Percentiles rank a stretch among this genome's conserved stretches.
phyloP scores from a whole-genome alignment of 1,140 invertebrate genomes.

The Drosophila bipectinata region DNA sequence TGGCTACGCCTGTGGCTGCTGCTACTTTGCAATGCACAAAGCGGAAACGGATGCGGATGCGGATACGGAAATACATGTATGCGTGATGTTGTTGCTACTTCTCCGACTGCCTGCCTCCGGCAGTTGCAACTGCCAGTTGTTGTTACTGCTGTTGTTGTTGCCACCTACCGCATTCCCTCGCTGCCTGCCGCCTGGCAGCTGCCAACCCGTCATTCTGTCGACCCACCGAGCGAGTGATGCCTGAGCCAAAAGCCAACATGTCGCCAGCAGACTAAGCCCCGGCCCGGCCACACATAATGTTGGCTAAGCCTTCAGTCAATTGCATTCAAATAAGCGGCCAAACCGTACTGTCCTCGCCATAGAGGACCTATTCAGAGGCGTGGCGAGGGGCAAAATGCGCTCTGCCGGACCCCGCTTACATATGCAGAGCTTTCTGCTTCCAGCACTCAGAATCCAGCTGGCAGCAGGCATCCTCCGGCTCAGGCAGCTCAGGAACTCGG shows the following conservation, averaged over 20 bases:
- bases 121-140: constrained; percentile 48
- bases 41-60: constrained; percentile 75
- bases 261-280: constrained; percentile 71
- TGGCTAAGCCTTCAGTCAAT: constrained; percentile 77
- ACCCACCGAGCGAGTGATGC: constrained; percentile 41
- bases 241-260: constrained; percentile 76
- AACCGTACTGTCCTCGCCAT: background rate
- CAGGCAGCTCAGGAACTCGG: constrained; percentile 40
- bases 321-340: constrained; percentile 76
- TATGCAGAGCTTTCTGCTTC: constrained; percentile 47
- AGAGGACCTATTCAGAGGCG: background rate
- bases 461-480: background rate
- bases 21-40: constrained; percentile 74
- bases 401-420: constrained; percentile 53
- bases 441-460: background rate
- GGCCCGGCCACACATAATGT: constrained; percentile 62
- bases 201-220: constrained; percentile 25
- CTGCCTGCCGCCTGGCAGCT: constrained; percentile 4
- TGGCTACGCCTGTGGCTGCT: constrained; percentile 27
- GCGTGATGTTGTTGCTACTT: constrained; percentile 58
- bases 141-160: constrained; percentile 35
- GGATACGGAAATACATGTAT: constrained; percentile 78
- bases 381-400: constrained; percentile 35
- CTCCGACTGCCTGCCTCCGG: constrained; percentile 12
- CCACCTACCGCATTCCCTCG: background rate